phyloP scores from a whole-genome alignment of 1,140 invertebrate species.

The Heliothis subflexa region DNA sequence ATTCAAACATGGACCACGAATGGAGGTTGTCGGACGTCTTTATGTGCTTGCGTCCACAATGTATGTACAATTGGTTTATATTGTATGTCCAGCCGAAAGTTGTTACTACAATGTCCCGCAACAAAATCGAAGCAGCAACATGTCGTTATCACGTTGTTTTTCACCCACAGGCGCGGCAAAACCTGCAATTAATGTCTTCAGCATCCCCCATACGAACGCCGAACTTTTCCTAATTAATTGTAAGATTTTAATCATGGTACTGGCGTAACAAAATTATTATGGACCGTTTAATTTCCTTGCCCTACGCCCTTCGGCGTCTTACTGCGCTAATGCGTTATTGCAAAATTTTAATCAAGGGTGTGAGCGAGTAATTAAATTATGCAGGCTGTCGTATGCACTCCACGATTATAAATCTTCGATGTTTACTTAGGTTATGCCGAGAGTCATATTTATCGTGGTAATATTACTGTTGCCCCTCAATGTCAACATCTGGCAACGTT shows the following conservation, averaged over 20 bases:
- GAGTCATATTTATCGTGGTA: conserved; percentile 51
- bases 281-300: conserved; percentile 83
- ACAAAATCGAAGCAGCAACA: conserved; percentile 20
- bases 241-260: conserved; percentile 83
- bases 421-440: conserved; percentile 72
- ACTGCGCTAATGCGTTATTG: conserved; percentile 79
- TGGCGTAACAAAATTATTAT: conserved; percentile 83
- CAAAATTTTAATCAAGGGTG: conserved; percentile 85
- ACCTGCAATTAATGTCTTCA: conserved; percentile 53
- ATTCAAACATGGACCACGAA: conserved; percentile 11
- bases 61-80: neutral
- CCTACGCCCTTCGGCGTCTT: conserved; percentile 78
- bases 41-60: neutral
- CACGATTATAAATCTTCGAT: conserved; percentile 76
- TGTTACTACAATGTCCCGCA: neutral
- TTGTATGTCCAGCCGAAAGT: neutral
- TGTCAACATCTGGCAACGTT: conserved; percentile 44
- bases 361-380: conserved; percentile 84
- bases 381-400: conserved; percentile 84
- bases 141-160: conserved; percentile 43
- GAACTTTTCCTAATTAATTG: conserved; percentile 84
- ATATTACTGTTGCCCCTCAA: conserved; percentile 56
- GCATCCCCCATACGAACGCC: conserved; percentile 63
- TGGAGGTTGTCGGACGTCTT: conserved; percentile 6
- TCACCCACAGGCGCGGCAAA: conserved; percentile 21